Conservation (phyloP, 2,888 invertebrate genomes). For the Lissocephala sabroskyi region DNA sequence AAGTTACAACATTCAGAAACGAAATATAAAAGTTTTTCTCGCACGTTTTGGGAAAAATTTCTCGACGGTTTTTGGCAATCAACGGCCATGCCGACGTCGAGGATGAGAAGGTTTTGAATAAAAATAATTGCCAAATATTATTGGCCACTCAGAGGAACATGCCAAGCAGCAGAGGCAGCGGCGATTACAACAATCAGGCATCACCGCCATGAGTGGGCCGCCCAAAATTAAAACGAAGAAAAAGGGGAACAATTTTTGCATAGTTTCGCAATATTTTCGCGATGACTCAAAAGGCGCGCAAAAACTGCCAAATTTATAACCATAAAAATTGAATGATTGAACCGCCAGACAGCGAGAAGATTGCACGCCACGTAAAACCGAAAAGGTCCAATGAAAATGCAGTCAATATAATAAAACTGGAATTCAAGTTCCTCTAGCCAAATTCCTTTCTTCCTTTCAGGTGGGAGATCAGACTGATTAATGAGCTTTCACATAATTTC, state of each 20-base stretch:
- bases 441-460: too few relatives aligned
- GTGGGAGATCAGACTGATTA: too few relatives aligned
- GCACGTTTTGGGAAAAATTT: slow-evolving; percentile 43
- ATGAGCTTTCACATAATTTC: too few relatives aligned
- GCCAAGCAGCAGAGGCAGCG: slow-evolving; percentile 25
- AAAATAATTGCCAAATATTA: slow-evolving; percentile 63
- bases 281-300: slow-evolving; percentile 55
- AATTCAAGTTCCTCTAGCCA: too few relatives aligned
- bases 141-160: slow-evolving; percentile 58
- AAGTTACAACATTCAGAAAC: slow-evolving; percentile 36
- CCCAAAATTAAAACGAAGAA: slow-evolving; percentile 13
- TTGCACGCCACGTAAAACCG: too few relatives aligned
- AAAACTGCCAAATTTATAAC: too few relatives aligned
- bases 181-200: neutral
- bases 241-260: slow-evolving; percentile 32
- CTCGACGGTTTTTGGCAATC: neutral
- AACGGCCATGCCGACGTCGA: neutral
- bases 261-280: slow-evolving; percentile 59
- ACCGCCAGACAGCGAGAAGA: neutral
- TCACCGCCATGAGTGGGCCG: slow-evolving; percentile 6
- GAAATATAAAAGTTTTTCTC: slow-evolving; percentile 53
- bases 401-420: too few relatives aligned
- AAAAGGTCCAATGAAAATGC: slow-evolving; percentile 1
- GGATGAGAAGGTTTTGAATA: slow-evolving; percentile 26
- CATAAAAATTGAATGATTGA: neutral